Evolutionary conservation across 2,888 invertebrate genomes (phyloP).

Genomic region (Rotaria macrura): DNA sequence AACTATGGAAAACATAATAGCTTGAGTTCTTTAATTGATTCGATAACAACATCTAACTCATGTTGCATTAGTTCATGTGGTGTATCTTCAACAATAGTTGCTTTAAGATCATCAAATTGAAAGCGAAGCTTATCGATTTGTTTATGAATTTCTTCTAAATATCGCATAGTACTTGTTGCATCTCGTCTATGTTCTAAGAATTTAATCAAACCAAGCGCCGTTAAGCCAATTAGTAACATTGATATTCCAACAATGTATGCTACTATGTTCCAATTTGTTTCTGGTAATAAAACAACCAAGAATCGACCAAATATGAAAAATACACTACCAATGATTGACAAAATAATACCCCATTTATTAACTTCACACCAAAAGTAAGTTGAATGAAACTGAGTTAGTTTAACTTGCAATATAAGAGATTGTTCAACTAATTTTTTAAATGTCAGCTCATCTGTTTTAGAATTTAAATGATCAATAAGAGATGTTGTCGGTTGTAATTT

Average conservation of each 20-base stretch:
- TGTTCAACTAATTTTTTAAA: background rate
- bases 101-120: slow-evolving; percentile 16
- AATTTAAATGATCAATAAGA: background rate
- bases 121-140: slow-evolving; percentile 21
- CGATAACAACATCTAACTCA: background rate
- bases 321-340: background rate
- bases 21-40: background rate
- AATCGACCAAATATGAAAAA: background rate
- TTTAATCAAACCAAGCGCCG: background rate
- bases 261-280: background rate
- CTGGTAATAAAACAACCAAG: background rate
- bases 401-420: background rate
- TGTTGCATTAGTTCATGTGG: slow-evolving; percentile 11
- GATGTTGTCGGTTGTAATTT: background rate
- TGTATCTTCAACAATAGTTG: background rate
- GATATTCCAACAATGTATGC: background rate
- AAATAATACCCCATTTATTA: background rate
- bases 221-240: background rate
- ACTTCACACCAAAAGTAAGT: background rate
- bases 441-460: background rate
- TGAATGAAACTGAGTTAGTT: slow-evolving; percentile 5
- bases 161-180: background rate
- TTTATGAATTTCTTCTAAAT: slow-evolving; percentile 16
- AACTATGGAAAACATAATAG: background rate
- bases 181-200: background rate